These are phyloP conservation scores for Limenitis arthemis DNA, from an alignment of 2,888 invertebrate genomes.

Conservation along the genomic window DNA sequence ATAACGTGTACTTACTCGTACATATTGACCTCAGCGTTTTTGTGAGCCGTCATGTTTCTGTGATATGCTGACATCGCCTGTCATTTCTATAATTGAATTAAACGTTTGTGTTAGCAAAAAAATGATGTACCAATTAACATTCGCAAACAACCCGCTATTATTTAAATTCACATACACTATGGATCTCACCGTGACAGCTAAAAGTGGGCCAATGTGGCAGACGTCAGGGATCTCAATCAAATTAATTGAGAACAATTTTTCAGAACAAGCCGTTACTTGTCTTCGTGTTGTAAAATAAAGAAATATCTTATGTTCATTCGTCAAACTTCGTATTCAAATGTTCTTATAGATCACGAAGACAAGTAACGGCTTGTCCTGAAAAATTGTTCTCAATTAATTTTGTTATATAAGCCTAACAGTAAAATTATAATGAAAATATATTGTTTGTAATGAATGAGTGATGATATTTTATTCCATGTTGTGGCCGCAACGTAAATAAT, in stretches of 20 bases:
- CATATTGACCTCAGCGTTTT: constrained; percentile 40
- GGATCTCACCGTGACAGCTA: constrained; percentile 17
- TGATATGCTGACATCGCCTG: constrained; percentile 42
- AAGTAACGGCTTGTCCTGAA: constrained; percentile 14
- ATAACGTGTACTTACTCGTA: constrained; percentile 32
- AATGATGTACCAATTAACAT: constrained; percentile 27
- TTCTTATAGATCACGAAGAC: neutral
- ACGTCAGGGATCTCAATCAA: constrained; percentile 5
- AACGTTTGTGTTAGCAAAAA: constrained; percentile 31
- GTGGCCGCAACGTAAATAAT: neutral
- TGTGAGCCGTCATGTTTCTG: constrained; percentile 34
- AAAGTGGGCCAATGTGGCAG: constrained; percentile 13
- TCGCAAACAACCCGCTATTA: constrained; percentile 20
- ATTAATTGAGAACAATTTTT: constrained; percentile 14
- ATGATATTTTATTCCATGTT: too few species aligned
- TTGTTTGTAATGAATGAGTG: too few species aligned
- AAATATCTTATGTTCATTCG: too few species aligned
- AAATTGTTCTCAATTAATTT: constrained; percentile 12
- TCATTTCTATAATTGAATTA: constrained; percentile 58
- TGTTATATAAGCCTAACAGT: too few species aligned
- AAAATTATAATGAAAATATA: too few species aligned
- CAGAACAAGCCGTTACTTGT: constrained; percentile 11
- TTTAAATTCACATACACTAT: constrained; percentile 14
- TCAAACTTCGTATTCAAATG: neutral
- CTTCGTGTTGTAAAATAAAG: neutral